A percentile compares a stretch with the other conserved stretches of the same genome.
Conservation (phyloP, 1,140 invertebrate species). For the Drosophila pectinifera region DNA sequence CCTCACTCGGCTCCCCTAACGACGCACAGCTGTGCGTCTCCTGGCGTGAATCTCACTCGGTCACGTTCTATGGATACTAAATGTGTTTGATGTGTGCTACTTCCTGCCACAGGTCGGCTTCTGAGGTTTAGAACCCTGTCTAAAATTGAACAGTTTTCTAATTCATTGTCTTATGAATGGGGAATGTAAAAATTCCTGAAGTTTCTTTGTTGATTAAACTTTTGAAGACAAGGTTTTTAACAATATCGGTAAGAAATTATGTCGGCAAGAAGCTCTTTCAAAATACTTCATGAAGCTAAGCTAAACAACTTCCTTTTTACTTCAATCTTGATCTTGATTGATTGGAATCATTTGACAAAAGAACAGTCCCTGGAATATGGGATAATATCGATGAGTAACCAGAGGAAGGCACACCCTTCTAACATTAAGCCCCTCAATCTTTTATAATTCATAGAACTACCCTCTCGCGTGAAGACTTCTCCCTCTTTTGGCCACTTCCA, state of each 20-base stretch:
- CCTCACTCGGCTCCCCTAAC: not conserved
- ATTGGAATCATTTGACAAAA: too few species aligned
- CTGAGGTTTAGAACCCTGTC: conserved; percentile 16
- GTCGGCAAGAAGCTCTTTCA: too few species aligned
- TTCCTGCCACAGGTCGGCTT: conserved; percentile 29
- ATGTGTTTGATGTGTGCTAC: conserved; percentile 21
- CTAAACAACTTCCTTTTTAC: too few species aligned
- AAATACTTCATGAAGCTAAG: too few species aligned
- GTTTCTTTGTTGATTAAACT: not conserved
- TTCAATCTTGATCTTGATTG: too few species aligned
- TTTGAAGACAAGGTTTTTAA: too few species aligned
- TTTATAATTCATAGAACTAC: not conserved
- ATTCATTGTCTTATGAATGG: too few species aligned
- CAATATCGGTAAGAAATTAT: too few species aligned
- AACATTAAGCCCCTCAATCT: not conserved
- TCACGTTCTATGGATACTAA: conserved; percentile 49
- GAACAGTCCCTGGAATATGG: not conserved
- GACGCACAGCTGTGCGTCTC: conserved; percentile 28
- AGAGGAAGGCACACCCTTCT: not conserved
- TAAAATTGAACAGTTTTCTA: not conserved
- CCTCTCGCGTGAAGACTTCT: conserved; percentile 2
- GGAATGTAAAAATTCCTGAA: too few species aligned
- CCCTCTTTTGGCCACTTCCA: conserved; percentile 12
- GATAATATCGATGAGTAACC: not conserved
- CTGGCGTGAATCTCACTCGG: conserved; percentile 30